Evolutionary conservation across 2,888 invertebrate genomes (phyloP), one percentile per base, ranked within the genome.

Genomic region (Drosophila birchii): DNA sequence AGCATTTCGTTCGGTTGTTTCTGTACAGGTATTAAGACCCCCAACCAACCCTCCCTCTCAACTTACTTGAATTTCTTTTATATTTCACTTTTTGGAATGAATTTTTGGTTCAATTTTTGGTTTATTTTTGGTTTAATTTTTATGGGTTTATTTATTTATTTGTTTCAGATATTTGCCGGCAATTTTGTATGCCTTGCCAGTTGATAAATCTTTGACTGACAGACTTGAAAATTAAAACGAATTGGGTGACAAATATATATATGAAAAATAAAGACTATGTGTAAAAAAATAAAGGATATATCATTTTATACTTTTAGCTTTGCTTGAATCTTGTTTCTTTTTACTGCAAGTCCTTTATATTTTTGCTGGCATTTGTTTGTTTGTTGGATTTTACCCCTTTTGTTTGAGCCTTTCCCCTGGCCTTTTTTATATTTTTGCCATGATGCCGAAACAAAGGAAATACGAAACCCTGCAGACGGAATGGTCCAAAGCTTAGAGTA

Each of bases 141-240:
- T 26, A 26, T 23, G 23, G 23, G 23, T 26, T 26, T n/a, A n/a
- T n/a, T 26, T 26, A 26, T 23, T 5, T 26, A 5, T 26, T 34
- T 11, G 45, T 39, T 39, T 67, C 39, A 64, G 67, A 67, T 67
- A 32, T 62, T 34, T 64, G 39, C 67, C 67, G 64, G 39, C 63
- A 14, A 64, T 67, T 67, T 41, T 26, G 34, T 55, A 67, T 54
- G 64, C 54, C 39, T 2, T 18, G 9, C 39, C 26, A 39, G 38
- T 45, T 39, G 53, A 18, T 34, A 32, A 39, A 32, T 23, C 44
- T 34, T 36, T 44, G 32, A 63, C 53, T 4, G 47, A 20, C 43
- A 38, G 38, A 32, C 20, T 36, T 16, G 11, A 12, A 20, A 60
- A 49, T 51, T 20, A 43, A n/a, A 16, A 6, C 11, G n/a, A 29